Percentiles rank a stretch among this genome's conserved stretches.
These are phyloP conservation scores for Mico argentatus DNA, from an alignment of 2,797 vertebrate genomes.

Conservation along the genomic window DNA sequence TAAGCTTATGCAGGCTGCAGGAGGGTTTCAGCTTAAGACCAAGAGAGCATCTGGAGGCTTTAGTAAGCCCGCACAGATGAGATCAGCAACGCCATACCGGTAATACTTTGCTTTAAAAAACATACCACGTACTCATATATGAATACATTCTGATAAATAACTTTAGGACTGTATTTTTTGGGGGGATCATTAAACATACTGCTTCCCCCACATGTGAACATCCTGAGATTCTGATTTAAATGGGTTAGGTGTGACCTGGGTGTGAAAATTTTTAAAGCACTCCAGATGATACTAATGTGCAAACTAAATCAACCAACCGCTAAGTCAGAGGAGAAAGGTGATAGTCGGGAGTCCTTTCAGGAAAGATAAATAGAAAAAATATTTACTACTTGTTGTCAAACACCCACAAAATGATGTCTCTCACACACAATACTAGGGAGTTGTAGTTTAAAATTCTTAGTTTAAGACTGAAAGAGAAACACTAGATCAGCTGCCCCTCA, in stretches of 20 bases:
- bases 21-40: neutral
- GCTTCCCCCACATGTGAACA: neutral
- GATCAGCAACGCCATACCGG: neutral
- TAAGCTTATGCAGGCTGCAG: neutral
- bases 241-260: neutral
- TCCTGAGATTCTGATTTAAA: neutral
- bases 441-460: neutral
- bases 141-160: neutral
- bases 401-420: neutral
- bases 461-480: neutral
- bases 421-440: neutral
- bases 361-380: neutral
- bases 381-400: neutral
- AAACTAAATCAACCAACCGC: neutral
- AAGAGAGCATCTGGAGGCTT: neutral
- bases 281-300: neutral
- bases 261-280: neutral
- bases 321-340: neutral
- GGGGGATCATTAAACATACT: neutral
- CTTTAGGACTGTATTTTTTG: neutral
- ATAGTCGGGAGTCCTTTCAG: neutral
- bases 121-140: neutral
- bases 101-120: neutral
- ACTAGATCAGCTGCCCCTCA: neutral
- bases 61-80: neutral